Evolutionary conservation across 2,888 invertebrate genomes (phyloP), one percentile per base, ranked within the genome.

Genomic region (Cerceris rybyensis): DNA sequence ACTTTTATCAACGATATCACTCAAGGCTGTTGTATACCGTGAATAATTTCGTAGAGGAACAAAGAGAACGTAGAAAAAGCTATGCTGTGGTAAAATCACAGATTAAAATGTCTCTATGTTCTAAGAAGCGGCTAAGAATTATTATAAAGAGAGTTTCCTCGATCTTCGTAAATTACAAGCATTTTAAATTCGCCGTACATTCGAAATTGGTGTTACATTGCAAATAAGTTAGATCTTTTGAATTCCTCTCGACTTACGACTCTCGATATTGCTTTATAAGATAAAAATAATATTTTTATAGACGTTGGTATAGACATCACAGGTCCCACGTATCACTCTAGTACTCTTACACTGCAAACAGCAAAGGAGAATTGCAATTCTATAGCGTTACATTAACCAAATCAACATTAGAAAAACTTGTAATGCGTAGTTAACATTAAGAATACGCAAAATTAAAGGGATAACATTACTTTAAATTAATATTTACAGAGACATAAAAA

Each of bases 241-340:
- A 1, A 7, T 17, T 70, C n/a, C 54, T n/a, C 6, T 2, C 54
- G 16, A 28, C 39, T 55, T 54, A 55, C 52, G 7, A 49, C 39
- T 1, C 54, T 39, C 55, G 16, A 68, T 41, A 39, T 60, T 77
- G 16, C 42, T 49, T 59, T 2, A 41, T 6, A 49, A 7, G 16
- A 17, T 41, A 78, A 78, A n/a, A 78, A 71, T 70, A 78, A 78
- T 78, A 78, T 28, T 28, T 28, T 2, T 78, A 78, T 68, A 64
- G 70, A 77, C 63, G 54, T 67, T 8, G 39, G 43, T 68, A 71
- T 71, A 68, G 41, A 57, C 75, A 67, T 67, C 70, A 59, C 78
- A 78, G 78, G 59, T 55, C 65, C 39, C 66, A 54, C 49, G 42
- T 76, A 70, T 78, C 61, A 63, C 42, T 70, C 54, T 42, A 71